phyloP scores from a whole-genome alignment of 2,888 invertebrate species.

The Mechanitis messenoides region DNA sequence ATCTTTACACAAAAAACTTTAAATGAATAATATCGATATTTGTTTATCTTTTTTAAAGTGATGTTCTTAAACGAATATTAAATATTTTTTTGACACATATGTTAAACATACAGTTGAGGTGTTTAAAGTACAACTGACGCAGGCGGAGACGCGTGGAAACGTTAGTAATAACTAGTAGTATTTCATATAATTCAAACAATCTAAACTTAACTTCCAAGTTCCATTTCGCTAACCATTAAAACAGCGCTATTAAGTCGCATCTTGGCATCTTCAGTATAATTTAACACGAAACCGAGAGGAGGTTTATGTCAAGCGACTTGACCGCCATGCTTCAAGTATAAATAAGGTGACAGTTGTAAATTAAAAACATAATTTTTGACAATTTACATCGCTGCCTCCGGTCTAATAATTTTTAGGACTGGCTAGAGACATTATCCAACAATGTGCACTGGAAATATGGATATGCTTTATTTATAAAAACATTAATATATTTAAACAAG shows the following conservation, averaged over 20 bases:
- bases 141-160: too few species aligned
- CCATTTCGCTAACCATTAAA: background rate
- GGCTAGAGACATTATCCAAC: conserved; percentile 15
- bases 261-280: conserved; percentile 2
- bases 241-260: background rate
- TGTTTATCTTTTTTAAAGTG: too few species aligned
- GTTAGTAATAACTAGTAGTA: background rate
- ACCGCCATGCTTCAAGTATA: conserved; percentile 11
- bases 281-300: background rate
- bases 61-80: too few species aligned
- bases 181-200: background rate
- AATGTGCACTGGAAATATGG: background rate
- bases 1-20: too few species aligned
- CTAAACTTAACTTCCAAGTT: background rate
- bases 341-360: conserved; percentile 40
- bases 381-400: conserved; percentile 41
- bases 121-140: too few species aligned
- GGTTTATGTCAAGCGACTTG: background rate
- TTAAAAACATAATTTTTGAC: conserved; percentile 49
- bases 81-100: too few species aligned
- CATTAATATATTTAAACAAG: too few species aligned
- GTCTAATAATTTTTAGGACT: conserved; percentile 37
- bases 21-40: too few species aligned
- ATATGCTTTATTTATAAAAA: background rate
- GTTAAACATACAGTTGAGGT: too few species aligned